These are phyloP conservation scores for Aspidoscelis tigris DNA, from an alignment of 2,113 vertebrate species.

Conservation along the genomic window DNA sequence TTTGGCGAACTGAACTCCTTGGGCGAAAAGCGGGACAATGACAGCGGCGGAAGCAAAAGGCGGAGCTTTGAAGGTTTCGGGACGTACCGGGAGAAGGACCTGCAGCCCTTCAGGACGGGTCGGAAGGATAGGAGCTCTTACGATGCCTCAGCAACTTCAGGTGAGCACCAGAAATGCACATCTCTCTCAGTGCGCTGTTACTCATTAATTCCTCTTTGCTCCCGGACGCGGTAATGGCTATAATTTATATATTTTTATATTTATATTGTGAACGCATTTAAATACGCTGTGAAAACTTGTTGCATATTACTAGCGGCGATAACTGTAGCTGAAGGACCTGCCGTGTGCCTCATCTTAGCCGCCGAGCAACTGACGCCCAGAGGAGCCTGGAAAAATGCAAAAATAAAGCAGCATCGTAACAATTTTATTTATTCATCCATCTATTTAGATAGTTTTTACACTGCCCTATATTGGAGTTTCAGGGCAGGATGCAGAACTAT, in stretches of 20 bases:
- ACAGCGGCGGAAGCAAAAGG: conserved; percentile 83
- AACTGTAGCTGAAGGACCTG: too few species aligned
- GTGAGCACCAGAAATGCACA: conserved; percentile 74
- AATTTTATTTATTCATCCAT: too few species aligned
- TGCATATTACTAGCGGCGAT: too few species aligned
- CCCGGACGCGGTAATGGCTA: background rate
- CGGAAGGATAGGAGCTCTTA: conserved; percentile 84
- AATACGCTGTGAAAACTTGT: background rate
- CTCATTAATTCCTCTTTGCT: background rate
- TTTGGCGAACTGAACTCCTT: conserved; percentile 84
- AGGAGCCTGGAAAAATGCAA: too few species aligned
- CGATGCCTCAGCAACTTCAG: conserved; percentile 82
- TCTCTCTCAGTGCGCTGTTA: rapidly evolving
- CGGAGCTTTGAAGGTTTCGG: conserved; percentile 89
- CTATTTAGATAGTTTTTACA: too few species aligned
- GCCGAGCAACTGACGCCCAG: too few species aligned
- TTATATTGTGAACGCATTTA: background rate
- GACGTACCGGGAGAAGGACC: conserved; percentile 88
- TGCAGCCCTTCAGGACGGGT: conserved; percentile 87
- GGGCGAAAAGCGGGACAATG: conserved; percentile 82
- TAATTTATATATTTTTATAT: too few species aligned
- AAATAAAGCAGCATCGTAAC: too few species aligned
- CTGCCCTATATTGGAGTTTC: too few species aligned
- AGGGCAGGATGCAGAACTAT: too few species aligned
- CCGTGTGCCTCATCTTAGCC: too few species aligned